A percentile compares a stretch with the other conserved stretches of the same genome.
Conservation (phyloP, 2,113 vertebrate genomes). For the Cephalopholis sonnerati region DNA sequence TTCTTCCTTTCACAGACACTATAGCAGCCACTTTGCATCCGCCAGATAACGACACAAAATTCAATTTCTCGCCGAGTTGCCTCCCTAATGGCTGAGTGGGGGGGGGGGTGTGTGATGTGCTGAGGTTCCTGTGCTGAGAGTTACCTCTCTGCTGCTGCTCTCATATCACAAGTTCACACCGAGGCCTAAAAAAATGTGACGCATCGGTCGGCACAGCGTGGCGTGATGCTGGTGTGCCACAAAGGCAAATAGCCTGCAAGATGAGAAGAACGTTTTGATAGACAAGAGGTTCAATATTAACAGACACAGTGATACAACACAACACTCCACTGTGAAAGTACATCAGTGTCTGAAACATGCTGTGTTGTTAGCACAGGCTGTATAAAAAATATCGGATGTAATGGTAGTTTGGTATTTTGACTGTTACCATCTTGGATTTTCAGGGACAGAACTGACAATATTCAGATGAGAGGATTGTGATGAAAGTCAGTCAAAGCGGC, state of each 20-base stretch:
- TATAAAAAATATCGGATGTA: too few species aligned
- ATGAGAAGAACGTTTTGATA: neutral
- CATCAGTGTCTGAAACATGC: neutral
- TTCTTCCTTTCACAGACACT: conserved; percentile 24
- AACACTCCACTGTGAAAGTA: neutral
- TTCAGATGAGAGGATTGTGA: too few species aligned
- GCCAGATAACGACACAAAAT: conserved; percentile 79
- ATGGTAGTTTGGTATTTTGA: too few species aligned
- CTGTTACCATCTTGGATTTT: too few species aligned
- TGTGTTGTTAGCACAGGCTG: neutral
- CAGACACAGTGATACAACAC: neutral
- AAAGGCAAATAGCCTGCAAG: neutral
- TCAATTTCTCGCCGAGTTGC: conserved; percentile 80
- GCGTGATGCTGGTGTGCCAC: neutral
- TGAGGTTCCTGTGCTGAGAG: conserved; percentile 9
- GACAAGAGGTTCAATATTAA: neutral
- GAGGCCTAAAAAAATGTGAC: neutral
- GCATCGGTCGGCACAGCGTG: neutral
- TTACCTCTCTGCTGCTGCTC: conserved; percentile 16
- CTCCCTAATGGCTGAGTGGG: conserved; percentile 72
- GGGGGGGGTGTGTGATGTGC: conserved; percentile 13
- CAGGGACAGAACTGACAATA: too few species aligned
- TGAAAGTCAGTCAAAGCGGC: too few species aligned
- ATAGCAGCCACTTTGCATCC: conserved; percentile 69
- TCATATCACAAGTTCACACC: conserved; percentile 19